phyloP scores from a whole-genome alignment of 1,140 invertebrate genomes.

The Nasonia giraulti region DNA sequence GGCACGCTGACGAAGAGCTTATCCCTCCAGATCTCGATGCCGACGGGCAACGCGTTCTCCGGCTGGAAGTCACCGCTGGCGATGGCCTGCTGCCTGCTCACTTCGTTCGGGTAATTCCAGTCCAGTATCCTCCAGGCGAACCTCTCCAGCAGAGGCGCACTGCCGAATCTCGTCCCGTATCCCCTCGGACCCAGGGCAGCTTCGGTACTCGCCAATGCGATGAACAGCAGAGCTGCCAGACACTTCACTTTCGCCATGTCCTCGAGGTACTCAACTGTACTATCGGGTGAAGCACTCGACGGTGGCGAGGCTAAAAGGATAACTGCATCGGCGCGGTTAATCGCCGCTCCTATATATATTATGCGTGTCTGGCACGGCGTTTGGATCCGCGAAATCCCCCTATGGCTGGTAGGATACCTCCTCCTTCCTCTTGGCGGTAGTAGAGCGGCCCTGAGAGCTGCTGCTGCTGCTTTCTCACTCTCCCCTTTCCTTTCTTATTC shows the following conservation, averaged over 20 bases:
- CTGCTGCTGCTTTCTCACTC: neutral
- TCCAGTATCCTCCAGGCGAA: constrained; percentile 85
- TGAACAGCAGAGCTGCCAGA: neutral
- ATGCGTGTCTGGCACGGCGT: neutral
- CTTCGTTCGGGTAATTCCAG: constrained; percentile 80
- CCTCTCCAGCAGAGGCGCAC: constrained; percentile 77
- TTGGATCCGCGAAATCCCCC: constrained; percentile 1
- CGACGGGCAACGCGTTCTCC: constrained; percentile 85
- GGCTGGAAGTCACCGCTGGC: constrained; percentile 79
- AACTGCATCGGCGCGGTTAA: constrained; percentile 16
- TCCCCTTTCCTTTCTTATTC: constrained; percentile 4
- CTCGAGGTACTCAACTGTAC: neutral
- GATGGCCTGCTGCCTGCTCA: constrained; percentile 78
- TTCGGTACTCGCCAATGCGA: neutral
- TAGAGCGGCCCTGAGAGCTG: constrained; percentile 1
- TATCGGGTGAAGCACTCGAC: neutral
- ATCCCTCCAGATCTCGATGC: constrained; percentile 85
- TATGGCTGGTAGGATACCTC: neutral
- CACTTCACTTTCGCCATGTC: constrained; percentile 20
- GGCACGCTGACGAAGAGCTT: constrained; percentile 87
- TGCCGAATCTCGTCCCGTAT: constrained; percentile 52
- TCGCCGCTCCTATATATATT: constrained; percentile 33
- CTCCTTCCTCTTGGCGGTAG: neutral
- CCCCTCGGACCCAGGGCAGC: constrained; percentile 8
- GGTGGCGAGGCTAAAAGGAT: neutral